Evolutionary conservation across 2,888 invertebrate genomes (phyloP).

Genomic region (Sinohyriopsis cumingii): DNA sequence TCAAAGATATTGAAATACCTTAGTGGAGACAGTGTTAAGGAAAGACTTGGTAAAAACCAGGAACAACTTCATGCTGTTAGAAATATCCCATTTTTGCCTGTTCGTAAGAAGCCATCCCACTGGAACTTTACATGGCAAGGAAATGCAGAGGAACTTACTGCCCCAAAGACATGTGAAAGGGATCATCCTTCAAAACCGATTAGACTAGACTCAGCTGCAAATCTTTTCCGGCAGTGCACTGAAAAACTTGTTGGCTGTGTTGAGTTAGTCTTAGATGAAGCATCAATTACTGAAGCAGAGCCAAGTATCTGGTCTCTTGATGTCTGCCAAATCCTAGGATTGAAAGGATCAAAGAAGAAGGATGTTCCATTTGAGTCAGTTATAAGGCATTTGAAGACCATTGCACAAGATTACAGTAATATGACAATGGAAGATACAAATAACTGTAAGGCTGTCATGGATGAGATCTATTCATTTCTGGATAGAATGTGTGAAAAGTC

Average conservation of each 20-base stretch:
- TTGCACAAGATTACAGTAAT: too few relatives aligned
- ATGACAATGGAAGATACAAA: too few relatives aligned
- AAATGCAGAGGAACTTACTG: conserved; percentile 3
- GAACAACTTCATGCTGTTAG: background rate
- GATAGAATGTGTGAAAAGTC: background rate
- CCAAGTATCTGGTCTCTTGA: too few relatives aligned
- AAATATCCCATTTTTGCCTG: conserved; percentile 18
- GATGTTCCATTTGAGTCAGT: conserved; percentile 1
- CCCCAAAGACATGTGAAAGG: too few relatives aligned
- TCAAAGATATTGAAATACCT: conserved; percentile 1
- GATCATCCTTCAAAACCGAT: background rate
- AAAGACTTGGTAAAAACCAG: background rate
- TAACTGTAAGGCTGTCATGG: background rate
- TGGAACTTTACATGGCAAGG: conserved; percentile 38
- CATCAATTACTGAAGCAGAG: too few relatives aligned
- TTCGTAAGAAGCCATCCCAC: conserved; percentile 28
- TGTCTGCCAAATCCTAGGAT: too few relatives aligned
- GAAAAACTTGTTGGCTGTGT: conserved; percentile 4
- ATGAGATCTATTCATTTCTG: conserved; percentile 7
- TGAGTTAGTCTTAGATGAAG: conserved; percentile 4
- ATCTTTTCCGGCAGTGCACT: conserved; percentile 1
- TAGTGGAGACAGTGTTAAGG: background rate
- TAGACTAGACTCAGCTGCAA: conserved; percentile 1
- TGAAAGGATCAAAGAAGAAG: too few relatives aligned
- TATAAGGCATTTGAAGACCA: background rate